These are phyloP conservation scores for Alentia gelatinosa DNA, from an alignment of 2,888 invertebrate species.

Conservation along the genomic window DNA sequence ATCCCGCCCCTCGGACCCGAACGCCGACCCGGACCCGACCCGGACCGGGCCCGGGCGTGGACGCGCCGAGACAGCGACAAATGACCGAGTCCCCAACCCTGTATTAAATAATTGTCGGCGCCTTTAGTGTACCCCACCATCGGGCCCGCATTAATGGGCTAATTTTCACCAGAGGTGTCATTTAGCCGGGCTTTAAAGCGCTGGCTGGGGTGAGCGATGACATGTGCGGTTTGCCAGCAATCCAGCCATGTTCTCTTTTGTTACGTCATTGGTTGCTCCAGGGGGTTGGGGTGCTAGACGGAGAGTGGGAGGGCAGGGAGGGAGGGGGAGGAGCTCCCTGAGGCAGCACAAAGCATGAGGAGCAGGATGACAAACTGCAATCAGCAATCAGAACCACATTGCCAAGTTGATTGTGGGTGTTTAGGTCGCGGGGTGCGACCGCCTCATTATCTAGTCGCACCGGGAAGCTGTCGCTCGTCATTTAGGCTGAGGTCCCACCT, in stretches of 20 bases:
- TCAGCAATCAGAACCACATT: conserved; percentile 1
- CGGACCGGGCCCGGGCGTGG: not conserved
- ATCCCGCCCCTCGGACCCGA: not conserved
- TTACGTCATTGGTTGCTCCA: not conserved
- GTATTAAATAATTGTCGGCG: conserved; percentile 37
- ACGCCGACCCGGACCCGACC: not conserved
- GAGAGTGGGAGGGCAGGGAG: not conserved
- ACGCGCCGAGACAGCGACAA: not conserved
- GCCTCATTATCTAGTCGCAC: conserved; percentile 20
- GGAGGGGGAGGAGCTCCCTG: not conserved
- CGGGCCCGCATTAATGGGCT: not conserved
- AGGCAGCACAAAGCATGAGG: not conserved
- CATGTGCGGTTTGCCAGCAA: not conserved
- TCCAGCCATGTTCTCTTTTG: not conserved
- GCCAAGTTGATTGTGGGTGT: conserved; percentile 32
- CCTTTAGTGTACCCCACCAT: not conserved
- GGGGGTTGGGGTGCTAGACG: not conserved
- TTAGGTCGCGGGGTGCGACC: conserved; percentile 32
- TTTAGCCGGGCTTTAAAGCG: conserved; percentile 5
- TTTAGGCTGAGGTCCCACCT: not conserved
- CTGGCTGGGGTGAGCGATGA: conserved; percentile 7
- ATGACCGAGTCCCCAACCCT: not conserved
- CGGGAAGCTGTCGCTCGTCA: conserved; percentile 30
- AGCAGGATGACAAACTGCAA: conserved; percentile 32
- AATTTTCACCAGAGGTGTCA: conserved; percentile 45